Percentiles rank a stretch among this genome's conserved stretches.
Evolutionary conservation across 2,113 vertebrate genomes (phyloP).

Genomic region (Hippocampus zosterae): DNA sequence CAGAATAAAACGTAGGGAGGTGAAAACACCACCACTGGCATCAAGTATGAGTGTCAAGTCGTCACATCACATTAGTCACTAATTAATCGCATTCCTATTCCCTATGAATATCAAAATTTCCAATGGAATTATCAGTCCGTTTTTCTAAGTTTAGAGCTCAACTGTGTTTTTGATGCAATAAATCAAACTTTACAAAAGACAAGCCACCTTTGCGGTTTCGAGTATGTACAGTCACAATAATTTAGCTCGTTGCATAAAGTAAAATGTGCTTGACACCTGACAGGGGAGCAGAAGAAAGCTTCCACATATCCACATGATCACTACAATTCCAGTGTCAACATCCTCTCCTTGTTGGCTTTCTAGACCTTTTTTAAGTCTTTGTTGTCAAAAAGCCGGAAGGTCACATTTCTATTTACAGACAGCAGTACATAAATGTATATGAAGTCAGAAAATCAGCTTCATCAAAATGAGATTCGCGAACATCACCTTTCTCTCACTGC

Average conservation of each 20-base stretch:
- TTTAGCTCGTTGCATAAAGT: constrained; percentile 41
- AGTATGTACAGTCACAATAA: constrained; percentile 41
- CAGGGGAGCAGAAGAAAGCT: constrained; percentile 6
- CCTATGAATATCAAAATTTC: neutral
- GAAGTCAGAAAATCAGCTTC: neutral
- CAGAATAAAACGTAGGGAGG: neutral
- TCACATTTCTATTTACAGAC: constrained; percentile 4
- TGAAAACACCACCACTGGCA: neutral
- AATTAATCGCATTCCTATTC: neutral
- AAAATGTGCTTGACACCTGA: constrained; percentile 3
- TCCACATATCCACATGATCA: constrained; percentile 10
- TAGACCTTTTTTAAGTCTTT: constrained; percentile 18
- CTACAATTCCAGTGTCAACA: constrained; percentile 46
- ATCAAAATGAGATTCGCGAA: neutral
- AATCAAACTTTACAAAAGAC: neutral
- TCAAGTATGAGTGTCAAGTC: neutral
- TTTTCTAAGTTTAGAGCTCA: constrained; percentile 13
- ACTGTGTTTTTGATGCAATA: constrained; percentile 23
- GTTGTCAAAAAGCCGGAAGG: neutral
- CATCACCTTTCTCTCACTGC: neutral
- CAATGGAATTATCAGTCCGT: neutral
- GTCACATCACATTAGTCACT: neutral
- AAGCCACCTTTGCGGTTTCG: neutral
- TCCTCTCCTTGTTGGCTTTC: constrained; percentile 1
- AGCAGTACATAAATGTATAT: constrained; percentile 16